Evolutionary conservation across 2,888 invertebrate genomes (phyloP).

Genomic region (Agrotis clavis): DNA sequence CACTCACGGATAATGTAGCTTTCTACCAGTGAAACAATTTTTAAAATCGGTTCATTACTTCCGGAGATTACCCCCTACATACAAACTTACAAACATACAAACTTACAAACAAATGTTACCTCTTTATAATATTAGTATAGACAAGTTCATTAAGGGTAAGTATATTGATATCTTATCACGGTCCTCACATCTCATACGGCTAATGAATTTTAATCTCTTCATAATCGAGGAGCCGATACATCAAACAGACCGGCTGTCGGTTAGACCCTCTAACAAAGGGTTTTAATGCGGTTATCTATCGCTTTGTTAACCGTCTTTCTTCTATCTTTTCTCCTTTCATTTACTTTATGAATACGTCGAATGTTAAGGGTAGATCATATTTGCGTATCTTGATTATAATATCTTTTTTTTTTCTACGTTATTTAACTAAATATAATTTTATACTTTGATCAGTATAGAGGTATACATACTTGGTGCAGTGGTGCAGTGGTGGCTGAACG

Average conservation of each 20-base stretch:
- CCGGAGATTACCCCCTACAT: too few species aligned
- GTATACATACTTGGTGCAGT: too few species aligned
- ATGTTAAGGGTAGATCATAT: slow-evolving; percentile 26
- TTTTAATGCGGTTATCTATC: slow-evolving; percentile 85
- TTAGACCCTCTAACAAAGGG: slow-evolving; percentile 82
- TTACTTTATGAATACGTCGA: slow-evolving; percentile 37
- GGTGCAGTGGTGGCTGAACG: too few species aligned
- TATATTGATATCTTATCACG: slow-evolving; percentile 49
- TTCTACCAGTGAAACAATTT: too few species aligned
- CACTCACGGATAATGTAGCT: too few species aligned
- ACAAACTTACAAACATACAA: too few species aligned
- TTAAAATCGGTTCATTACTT: too few species aligned
- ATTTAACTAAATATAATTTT: not conserved
- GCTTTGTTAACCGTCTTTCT: slow-evolving; percentile 86
- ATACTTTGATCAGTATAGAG: too few species aligned
- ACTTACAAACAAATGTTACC: too few species aligned
- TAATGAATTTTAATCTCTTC: slow-evolving; percentile 70
- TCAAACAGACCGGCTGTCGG: slow-evolving; percentile 75
- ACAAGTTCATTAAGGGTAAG: slow-evolving; percentile 50
- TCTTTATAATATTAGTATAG: too few species aligned
- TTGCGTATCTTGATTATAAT: not conserved
- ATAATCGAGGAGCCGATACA: slow-evolving; percentile 82
- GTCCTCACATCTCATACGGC: slow-evolving; percentile 64
- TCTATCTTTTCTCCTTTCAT: slow-evolving; percentile 70
- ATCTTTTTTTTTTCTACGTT: not conserved